phyloP scores from a whole-genome alignment of 2,113 vertebrate species.

The Australoheros scitulus region DNA sequence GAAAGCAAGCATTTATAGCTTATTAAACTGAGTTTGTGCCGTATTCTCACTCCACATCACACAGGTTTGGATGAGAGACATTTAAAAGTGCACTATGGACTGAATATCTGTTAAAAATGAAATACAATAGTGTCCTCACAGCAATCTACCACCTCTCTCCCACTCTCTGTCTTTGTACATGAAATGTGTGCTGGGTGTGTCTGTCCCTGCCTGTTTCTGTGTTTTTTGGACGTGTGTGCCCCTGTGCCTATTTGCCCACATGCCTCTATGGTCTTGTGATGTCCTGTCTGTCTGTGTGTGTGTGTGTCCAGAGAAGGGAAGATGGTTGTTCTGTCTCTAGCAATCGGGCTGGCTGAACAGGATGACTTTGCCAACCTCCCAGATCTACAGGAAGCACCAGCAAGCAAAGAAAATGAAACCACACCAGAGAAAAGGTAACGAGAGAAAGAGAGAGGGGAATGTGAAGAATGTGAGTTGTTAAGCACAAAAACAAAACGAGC shows the following conservation, averaged over 20 bases:
- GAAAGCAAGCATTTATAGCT: neutral
- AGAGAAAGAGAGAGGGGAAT: constrained; percentile 22
- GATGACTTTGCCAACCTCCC: constrained; percentile 99
- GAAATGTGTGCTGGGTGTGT: constrained; percentile 49
- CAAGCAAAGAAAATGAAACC: constrained; percentile 87
- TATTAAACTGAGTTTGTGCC: neutral
- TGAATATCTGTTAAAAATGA: constrained; percentile 26
- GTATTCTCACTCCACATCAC: neutral
- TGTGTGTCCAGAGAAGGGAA: constrained; percentile 92
- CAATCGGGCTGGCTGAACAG: constrained; percentile 98
- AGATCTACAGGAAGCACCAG: constrained; percentile 94
- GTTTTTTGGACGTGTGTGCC: constrained; percentile 14
- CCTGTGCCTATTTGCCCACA: constrained; percentile 27
- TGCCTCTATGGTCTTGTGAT: constrained; percentile 55
- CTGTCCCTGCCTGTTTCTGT: constrained; percentile 33
- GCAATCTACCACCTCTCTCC: constrained; percentile 43
- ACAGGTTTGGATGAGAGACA: constrained; percentile 20
- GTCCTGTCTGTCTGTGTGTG: constrained; percentile 49
- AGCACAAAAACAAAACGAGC: neutral
- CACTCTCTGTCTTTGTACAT: constrained; percentile 54
- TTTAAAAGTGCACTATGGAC: constrained; percentile 17
- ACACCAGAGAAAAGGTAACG: constrained; percentile 97
- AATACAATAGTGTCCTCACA: constrained; percentile 40
- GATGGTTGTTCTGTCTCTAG: constrained; percentile 99
- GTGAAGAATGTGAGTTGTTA: constrained; percentile 8